Evolutionary conservation across 2,797 vertebrate genomes (phyloP).

Genomic region (Malacoctenus gilli): DNA sequence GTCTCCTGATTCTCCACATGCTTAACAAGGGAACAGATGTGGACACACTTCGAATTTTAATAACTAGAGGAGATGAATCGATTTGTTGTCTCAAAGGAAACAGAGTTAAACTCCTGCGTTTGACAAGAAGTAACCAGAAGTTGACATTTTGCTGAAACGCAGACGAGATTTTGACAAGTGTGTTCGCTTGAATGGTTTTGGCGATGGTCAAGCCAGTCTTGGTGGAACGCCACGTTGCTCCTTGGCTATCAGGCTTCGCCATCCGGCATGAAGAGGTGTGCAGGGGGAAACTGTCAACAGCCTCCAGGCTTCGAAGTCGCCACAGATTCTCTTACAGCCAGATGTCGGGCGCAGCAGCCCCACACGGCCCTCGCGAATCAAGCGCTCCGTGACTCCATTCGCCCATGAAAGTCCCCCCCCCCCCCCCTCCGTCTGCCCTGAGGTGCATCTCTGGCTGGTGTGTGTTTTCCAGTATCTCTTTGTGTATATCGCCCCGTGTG

Average conservation of each 20-base stretch:
- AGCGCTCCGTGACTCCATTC: slow-evolving; percentile 33
- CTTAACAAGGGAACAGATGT: no score
- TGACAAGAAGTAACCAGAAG: no score
- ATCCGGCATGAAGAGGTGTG: slow-evolving; percentile 50
- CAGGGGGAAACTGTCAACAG: slow-evolving; percentile 61
- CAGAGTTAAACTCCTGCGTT: no score
- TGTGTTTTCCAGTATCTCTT: slow-evolving; percentile 43
- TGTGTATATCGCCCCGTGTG: slow-evolving; percentile 20
- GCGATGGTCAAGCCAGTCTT: slow-evolving; percentile 28
- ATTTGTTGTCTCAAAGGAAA: no score
- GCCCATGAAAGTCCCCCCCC: slow-evolving; percentile 46
- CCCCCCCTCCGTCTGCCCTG: slow-evolving; percentile 30
- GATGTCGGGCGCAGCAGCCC: slow-evolving; percentile 72
- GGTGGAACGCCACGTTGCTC: not conserved
- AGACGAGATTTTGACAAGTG: slow-evolving; percentile 10
- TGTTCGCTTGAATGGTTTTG: not conserved
- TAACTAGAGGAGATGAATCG: no score
- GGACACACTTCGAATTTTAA: no score
- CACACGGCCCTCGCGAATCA: slow-evolving; percentile 49
- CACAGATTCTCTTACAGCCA: slow-evolving; percentile 80
- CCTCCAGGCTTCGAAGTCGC: slow-evolving; percentile 59
- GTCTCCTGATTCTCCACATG: no score
- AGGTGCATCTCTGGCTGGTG: slow-evolving; percentile 60
- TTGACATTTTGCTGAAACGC: no score
- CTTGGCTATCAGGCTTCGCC: slow-evolving; percentile 44